Conservation (phyloP, 2,797 vertebrate species). For the Gobionotothen gibberifrons region DNA sequence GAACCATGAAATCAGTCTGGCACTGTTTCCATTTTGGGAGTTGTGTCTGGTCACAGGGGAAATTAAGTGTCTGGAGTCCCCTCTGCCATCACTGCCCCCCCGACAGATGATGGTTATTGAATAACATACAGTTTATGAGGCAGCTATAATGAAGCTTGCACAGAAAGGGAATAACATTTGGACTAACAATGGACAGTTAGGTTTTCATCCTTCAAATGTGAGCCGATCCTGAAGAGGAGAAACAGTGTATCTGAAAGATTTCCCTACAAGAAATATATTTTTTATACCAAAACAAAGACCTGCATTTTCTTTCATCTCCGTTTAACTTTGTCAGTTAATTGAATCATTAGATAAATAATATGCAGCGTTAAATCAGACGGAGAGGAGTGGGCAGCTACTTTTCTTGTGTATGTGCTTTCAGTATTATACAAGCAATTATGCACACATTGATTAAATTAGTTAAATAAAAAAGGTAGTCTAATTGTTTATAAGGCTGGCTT, state of each 20-base stretch:
- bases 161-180: slow-evolving; percentile 68
- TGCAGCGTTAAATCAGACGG: slow-evolving; percentile 12
- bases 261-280: slow-evolving; percentile 55
- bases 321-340: slow-evolving; percentile 7
- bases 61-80: slow-evolving; percentile 21
- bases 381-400: not conserved
- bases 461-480: not conserved
- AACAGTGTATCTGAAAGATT: slow-evolving; percentile 66
- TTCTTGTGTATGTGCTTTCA: not conserved
- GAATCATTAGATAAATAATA: slow-evolving; percentile 22
- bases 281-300: slow-evolving; percentile 53
- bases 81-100: slow-evolving; percentile 50
- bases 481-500: not conserved
- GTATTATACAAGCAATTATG: not conserved
- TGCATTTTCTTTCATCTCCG: slow-evolving; percentile 49
- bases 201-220: slow-evolving; percentile 76
- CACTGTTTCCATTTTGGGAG: slow-evolving; percentile 5
- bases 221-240: slow-evolving; percentile 56
- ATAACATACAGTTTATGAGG: slow-evolving; percentile 83
- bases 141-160: slow-evolving; percentile 71
- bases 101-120: slow-evolving; percentile 76
- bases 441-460: not conserved
- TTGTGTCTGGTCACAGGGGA: slow-evolving; percentile 12
- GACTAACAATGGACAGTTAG: slow-evolving; percentile 79
- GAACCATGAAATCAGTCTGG: not conserved